Evolutionary conservation across 2,888 invertebrate species (phyloP), one percentile per base, ranked within the genome.

Genomic region (Drosophila meridiana): DNA sequence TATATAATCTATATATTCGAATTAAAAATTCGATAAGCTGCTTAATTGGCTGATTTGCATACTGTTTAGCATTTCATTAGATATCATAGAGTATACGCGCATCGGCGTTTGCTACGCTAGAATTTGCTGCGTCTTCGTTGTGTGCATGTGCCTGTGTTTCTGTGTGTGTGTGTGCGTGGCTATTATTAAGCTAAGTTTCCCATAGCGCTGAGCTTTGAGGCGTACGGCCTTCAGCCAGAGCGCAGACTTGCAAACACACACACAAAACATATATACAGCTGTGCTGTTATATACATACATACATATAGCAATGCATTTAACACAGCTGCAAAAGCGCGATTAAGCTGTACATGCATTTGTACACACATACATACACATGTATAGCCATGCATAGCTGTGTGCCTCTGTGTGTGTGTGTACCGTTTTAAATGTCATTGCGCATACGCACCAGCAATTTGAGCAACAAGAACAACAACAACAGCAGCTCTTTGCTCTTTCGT

Each of bases 401-500:
- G 36, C 26, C 6, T 36, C 53, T 53, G 59, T 58, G 50, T 53
- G 59, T 58, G 42, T 48, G 65, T 52, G 42, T 36, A 74, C 74
- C 69, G 69, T 61, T 80, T 71, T 67, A 82, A 86, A 84, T 83
- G 83, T 86, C 85, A 83, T 69, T 70, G 83, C 83, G 83, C 83
- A 87, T 58, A 73, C 76, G 82, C 79, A 72, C 53, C 47, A 76
- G 71, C 55, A 61, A 48, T 61, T 67, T 28, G 32, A 43, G 42
- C 57, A 57, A 34, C 43, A 43, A 43, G 43, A 57, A 26, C 42
- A 42, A n/a, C 40, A 55, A 28, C 55, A 45, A 26, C 45, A 48
- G 28, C 36, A 48, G 32, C 28, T 42, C 20, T 58, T 69, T 58
- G 42, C 55, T 60, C 60, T 58, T 52, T 43, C 57, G 26, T 55